Evolutionary conservation across 1,140 invertebrate species (phyloP), one percentile per base, ranked within the genome.

Genomic region (Cydia fagiglandana): DNA sequence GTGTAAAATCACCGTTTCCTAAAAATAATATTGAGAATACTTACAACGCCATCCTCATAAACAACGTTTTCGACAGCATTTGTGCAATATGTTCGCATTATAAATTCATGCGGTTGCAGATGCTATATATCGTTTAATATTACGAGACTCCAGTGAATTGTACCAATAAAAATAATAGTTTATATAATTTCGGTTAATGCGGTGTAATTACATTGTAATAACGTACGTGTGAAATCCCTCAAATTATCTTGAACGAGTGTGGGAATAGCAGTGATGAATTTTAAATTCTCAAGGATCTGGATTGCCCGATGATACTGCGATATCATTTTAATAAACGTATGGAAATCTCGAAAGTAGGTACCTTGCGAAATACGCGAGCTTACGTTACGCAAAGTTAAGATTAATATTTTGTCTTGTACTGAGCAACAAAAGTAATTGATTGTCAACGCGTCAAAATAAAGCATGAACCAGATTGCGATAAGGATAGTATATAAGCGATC

Each of bases 371-470:
- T 70, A 38, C 34, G 66, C 34, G 34, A 38, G 66, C 66, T 38
- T 17, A 38, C n/a, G 34, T 70, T 70, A 17, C 66, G 66, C 13
- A 34, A 70, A 34, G 15, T 34, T 41, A 70, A 70, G 66, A 70
- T 70, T 70, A 70, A 70, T 70, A 70, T 41, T 70, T 70, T 70
- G 66, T 70, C 66, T 70, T 70, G n/a, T 38, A 70, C 66, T 41
- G 30, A 70, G 66, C 34, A 70, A 70, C 66, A 70, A 70, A 70
- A 70, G 38, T 70, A 70, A 70, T 70, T 70, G 66, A 70, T 70
- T 70, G 66, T 70, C 66, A 70, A 70, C 66, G 66, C 30, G 66
- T 70, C 34, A 38, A 38, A 70, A 38, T 41, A 70, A 70, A 34
- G 15, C 34, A 70, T 17, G 17, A 70, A 38, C 30, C 30, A 70